Evolutionary conservation across 2,888 invertebrate genomes (phyloP).

Genomic region (Hylaea fasciaria): DNA sequence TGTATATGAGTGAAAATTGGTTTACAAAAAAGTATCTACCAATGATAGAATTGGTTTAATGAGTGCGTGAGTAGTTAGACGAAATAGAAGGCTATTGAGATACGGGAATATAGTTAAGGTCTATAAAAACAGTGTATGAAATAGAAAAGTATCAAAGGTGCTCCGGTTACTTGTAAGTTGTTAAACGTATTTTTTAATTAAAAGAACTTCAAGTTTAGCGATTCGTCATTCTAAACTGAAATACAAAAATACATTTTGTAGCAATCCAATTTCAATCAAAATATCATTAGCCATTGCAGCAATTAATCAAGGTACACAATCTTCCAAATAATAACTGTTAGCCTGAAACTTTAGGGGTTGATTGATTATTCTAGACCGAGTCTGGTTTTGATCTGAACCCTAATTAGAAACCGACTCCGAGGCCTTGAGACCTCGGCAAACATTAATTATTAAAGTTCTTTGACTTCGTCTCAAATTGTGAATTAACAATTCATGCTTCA

Average conservation of each 20-base stretch:
- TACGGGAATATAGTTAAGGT: neutral
- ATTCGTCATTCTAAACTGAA: neutral
- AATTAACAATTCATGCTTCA: conserved; percentile 21
- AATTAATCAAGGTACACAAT: conserved; percentile 28
- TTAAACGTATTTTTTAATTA: neutral
- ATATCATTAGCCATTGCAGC: conserved; percentile 12
- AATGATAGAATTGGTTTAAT: conserved; percentile 41
- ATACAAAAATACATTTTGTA: neutral
- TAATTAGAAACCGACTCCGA: conserved; percentile 30
- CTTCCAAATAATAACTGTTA: conserved; percentile 23
- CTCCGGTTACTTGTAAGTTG: neutral
- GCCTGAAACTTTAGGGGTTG: conserved; percentile 35
- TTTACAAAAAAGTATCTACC: conserved; percentile 32
- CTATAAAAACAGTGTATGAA: neutral
- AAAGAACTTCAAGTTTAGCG: neutral
- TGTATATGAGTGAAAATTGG: conserved; percentile 39
- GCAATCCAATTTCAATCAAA: conserved; percentile 7
- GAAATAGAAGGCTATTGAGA: conserved; percentile 15
- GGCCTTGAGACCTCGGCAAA: conserved; percentile 23
- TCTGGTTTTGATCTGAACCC: conserved; percentile 33
- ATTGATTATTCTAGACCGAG: conserved; percentile 40
- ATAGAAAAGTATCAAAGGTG: neutral
- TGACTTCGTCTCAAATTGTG: conserved; percentile 23
- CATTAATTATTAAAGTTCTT: conserved; percentile 35
- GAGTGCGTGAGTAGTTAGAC: conserved; percentile 29